Evolutionary conservation across 2,113 vertebrate genomes (phyloP), one percentile per base, ranked within the genome.

Genomic region (Myotis lucifugus): DNA sequence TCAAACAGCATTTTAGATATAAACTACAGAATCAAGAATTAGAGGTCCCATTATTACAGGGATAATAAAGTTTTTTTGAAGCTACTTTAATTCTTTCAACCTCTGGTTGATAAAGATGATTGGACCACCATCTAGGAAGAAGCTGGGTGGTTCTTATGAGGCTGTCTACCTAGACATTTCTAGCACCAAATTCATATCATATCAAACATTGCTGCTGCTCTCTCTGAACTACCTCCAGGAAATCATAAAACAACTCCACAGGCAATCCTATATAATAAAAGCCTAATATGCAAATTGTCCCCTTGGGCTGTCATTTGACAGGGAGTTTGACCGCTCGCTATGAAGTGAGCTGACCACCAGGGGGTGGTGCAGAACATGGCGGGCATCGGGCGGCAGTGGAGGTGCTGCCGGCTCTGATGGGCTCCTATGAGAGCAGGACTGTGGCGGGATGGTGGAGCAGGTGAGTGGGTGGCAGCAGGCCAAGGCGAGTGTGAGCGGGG

Each of bases 41-140:
- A 90, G 50, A n/a, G 70, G 70, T 81, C 34, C 48, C 29, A 83
- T 94, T 83, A 54, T 46, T 77, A n/a, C 12, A 48, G 37, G 27
- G 17, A 92, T 42, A 56, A 8, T 50, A 6, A 96, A 90, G 18
- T 82, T 7, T 79, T 94, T 91, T 66, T 88, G 48, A 78, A 86
- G 66, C 46, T 79, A 48, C 17, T 87, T 82, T 85, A 79, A 56
- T 72, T 85, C 37, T 87, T 92, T 81, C 64, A 79, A 40, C 11
- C 8, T 86, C 23, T 40, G 40, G 42, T 37, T 91, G 61, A 85
- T 72, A 81, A 92, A 93, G 32, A 50, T 61, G 78, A 85, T 61
- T 67, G 46, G 8, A 46, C 29, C 32, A 34, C 29, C 64, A 78
- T 86, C 56, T 15, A 61, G n/a, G 59, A 86, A 64, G 27, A 84